Conservation (phyloP, 35 echinoderm and acorn worm genomes). For the Holothuria glaberrima region DNA sequence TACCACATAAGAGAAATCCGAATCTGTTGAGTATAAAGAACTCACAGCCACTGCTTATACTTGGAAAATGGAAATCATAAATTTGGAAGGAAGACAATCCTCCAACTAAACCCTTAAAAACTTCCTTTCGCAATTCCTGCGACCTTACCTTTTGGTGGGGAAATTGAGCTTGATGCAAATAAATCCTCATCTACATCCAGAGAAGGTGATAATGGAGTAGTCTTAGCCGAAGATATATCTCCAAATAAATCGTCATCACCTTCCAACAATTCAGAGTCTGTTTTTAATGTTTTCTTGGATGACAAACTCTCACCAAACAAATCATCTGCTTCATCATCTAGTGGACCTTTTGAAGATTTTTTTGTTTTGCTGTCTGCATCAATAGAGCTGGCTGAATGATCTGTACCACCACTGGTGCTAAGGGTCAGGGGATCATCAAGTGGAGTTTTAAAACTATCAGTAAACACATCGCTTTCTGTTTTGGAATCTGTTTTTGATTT, state of each 20-base stretch:
- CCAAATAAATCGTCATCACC: constrained; percentile 71
- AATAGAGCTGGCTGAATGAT: no score
- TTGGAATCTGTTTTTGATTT: constrained; percentile 6
- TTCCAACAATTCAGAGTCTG: background rate
- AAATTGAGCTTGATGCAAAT: constrained; percentile 62
- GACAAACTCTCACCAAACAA: constrained; percentile 16
- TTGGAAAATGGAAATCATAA: no score
- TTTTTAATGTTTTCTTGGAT: background rate
- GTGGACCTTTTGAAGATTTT: background rate
- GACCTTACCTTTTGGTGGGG: constrained; percentile 28
- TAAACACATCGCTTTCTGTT: constrained; percentile 19
- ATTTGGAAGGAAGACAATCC: no score
- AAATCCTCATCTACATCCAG: constrained; percentile 69
- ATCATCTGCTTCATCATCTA: constrained; percentile 3
- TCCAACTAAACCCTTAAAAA: no score
- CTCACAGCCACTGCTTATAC: no score
- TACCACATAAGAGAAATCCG: no score
- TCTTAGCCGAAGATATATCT: constrained; percentile 15
- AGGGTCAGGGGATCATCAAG: constrained; percentile 4
- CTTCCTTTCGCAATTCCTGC: no score
- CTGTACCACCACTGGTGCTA: background rate
- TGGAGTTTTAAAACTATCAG: background rate
- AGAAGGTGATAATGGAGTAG: background rate
- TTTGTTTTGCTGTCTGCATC: background rate
- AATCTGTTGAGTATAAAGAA: no score